phyloP scores from a whole-genome alignment of 1,140 invertebrate genomes.

The Drosophila littoralis region DNA sequence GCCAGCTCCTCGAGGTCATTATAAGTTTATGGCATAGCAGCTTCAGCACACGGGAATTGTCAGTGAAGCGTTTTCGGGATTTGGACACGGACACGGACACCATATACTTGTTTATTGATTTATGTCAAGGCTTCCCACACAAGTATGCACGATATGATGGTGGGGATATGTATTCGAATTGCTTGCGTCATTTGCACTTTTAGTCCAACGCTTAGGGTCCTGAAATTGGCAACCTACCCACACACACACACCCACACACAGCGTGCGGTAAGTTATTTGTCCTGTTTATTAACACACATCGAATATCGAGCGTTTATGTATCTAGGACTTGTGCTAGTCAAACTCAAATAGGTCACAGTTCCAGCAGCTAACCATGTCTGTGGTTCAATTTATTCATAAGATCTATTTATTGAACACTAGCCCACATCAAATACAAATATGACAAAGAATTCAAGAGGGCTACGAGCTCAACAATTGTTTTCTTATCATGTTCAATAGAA shows the following conservation, averaged over 20 bases:
- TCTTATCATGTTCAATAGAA: no score
- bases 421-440: no score
- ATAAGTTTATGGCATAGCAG: slow-evolving; percentile 33
- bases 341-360: slow-evolving; percentile 18
- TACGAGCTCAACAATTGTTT: no score
- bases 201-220: slow-evolving; percentile 54
- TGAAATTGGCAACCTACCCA: slow-evolving; percentile 34
- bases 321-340: background rate
- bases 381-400: background rate
- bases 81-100: slow-evolving; percentile 31
- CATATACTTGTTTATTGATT: slow-evolving; percentile 52
- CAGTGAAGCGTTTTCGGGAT: slow-evolving; percentile 59
- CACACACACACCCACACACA: background rate
- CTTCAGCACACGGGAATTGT: slow-evolving; percentile 54
- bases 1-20: slow-evolving; percentile 48
- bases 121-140: slow-evolving; percentile 60
- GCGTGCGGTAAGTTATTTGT: slow-evolving; percentile 59
- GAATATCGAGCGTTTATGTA: slow-evolving; percentile 14
- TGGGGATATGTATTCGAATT: slow-evolving; percentile 11
- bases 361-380: background rate
- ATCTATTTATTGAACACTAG: no score
- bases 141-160: slow-evolving; percentile 10
- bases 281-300: slow-evolving; percentile 58
- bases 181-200: slow-evolving; percentile 79
- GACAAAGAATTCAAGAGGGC: no score